Evolutionary conservation across 2,113 vertebrate genomes (phyloP).

Genomic region (Mohoua ochrocephala): DNA sequence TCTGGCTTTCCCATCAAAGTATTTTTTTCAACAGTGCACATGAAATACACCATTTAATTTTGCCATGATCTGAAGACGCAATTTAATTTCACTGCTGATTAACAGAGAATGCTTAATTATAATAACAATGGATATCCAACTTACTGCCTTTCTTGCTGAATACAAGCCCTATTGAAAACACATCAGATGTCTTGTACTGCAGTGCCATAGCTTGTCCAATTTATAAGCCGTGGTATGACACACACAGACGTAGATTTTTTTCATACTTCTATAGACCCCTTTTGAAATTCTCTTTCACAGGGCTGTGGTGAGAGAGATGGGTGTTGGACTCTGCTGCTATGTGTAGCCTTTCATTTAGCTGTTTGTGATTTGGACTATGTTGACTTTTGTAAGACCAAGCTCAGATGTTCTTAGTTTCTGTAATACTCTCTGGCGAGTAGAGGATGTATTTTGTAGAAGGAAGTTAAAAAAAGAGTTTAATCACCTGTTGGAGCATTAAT

Average conservation of each 20-base stretch:
- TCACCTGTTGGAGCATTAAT: background rate
- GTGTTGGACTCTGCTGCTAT: background rate
- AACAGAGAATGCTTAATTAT: background rate
- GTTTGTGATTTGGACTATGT: background rate
- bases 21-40: background rate
- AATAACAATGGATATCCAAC: background rate
- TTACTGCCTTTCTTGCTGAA: background rate
- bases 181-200: background rate
- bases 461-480: background rate
- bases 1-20: background rate
- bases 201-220: background rate
- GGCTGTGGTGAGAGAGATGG: background rate
- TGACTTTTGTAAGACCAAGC: background rate
- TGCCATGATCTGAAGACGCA: background rate
- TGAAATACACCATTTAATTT: background rate
- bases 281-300: background rate
- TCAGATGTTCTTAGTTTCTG: background rate
- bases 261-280: accelerated
- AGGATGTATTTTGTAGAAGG: background rate
- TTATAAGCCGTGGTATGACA: background rate
- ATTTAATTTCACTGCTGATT: background rate
- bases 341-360: background rate
- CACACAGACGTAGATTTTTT: background rate
- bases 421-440: background rate
- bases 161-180: background rate